phyloP scores from a whole-genome alignment of 2,888 invertebrate genomes.

The Clunio marinus region DNA sequence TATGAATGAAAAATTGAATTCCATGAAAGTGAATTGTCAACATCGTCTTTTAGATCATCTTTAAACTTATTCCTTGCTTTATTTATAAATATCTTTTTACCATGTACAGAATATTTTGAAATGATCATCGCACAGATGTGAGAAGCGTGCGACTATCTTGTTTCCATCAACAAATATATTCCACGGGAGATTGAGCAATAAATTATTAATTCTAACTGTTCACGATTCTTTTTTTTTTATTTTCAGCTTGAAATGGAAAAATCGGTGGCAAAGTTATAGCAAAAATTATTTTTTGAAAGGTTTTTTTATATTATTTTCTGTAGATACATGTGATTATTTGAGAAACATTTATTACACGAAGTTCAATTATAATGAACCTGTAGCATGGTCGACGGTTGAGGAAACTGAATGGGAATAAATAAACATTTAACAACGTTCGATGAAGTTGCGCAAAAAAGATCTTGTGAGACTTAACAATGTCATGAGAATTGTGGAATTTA shows the following conservation, averaged over 20 bases:
- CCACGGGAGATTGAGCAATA: constrained; percentile 26
- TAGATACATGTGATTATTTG: not conserved
- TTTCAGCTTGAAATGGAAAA: not conserved
- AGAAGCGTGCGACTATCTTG: not conserved
- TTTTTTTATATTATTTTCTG: not conserved
- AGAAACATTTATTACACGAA: not conserved
- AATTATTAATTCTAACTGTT: constrained; percentile 29
- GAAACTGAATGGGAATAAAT: not conserved
- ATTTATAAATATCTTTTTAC: not conserved
- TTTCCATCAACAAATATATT: constrained; percentile 22
- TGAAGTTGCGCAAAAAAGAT: not conserved
- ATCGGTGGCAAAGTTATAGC: not conserved
- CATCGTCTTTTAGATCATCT: too few relatives aligned
- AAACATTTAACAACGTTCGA: not conserved
- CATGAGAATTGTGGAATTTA: constrained; percentile 21
- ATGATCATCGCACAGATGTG: constrained; percentile 6
- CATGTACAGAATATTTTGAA: not conserved
- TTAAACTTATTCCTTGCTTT: too few relatives aligned
- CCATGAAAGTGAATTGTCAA: not conserved
- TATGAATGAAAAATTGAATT: not conserved
- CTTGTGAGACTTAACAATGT: not conserved
- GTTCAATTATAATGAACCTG: constrained; percentile 5
- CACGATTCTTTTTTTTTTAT: not conserved
- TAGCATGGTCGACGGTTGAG: too few relatives aligned
- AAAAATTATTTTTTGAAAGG: not conserved